These are phyloP conservation scores for Folsomia manolachei DNA, from an alignment of 2,888 invertebrate species.

Conservation along the genomic window DNA sequence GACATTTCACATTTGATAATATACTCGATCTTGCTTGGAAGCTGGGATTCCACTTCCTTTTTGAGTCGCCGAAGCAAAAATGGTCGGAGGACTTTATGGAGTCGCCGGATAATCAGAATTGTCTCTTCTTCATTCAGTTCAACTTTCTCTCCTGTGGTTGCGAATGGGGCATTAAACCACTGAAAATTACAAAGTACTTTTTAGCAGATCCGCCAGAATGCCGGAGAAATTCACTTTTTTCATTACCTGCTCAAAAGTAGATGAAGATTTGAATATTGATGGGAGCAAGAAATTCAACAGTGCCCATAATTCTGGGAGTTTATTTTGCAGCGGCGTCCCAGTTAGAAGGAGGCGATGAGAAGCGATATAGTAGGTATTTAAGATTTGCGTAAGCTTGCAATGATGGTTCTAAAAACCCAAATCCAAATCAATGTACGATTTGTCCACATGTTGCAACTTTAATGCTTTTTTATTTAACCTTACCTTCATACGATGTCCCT, in stretches of 20 bases:
- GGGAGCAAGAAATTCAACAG: conserved; percentile 94
- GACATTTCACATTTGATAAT: conserved; percentile 99
- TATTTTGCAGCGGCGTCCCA: conserved; percentile 94
- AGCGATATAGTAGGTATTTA: conserved; percentile 94
- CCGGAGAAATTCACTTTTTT: too few relatives aligned
- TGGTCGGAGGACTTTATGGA: conserved; percentile 97
- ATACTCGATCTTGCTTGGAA: conserved; percentile 98
- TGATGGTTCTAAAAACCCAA: too few relatives aligned
- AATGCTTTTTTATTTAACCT: too few relatives aligned
- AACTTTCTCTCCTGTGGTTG: conserved; percentile 96
- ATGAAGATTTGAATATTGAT: conserved; percentile 96
- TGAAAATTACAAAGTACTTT: too few relatives aligned
- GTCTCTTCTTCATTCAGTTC: conserved; percentile 99
- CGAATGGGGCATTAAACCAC: conserved; percentile 96
- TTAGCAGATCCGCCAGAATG: too few relatives aligned
- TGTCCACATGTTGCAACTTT: too few relatives aligned
- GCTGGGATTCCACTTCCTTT: conserved; percentile 97
- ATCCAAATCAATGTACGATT: too few relatives aligned
- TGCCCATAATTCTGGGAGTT: conserved; percentile 97
- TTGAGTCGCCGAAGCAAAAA: conserved; percentile 94
- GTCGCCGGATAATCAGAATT: conserved; percentile 95
- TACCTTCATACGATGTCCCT: conserved; percentile 99
- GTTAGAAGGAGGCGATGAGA: conserved; percentile 92
- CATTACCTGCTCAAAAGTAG: conserved; percentile 65
- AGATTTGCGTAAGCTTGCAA: conserved; percentile 94